Base-by-base conservation (phyloP, 2,113 vertebrate genomes). In the Geococcyx californianus region DNA sequence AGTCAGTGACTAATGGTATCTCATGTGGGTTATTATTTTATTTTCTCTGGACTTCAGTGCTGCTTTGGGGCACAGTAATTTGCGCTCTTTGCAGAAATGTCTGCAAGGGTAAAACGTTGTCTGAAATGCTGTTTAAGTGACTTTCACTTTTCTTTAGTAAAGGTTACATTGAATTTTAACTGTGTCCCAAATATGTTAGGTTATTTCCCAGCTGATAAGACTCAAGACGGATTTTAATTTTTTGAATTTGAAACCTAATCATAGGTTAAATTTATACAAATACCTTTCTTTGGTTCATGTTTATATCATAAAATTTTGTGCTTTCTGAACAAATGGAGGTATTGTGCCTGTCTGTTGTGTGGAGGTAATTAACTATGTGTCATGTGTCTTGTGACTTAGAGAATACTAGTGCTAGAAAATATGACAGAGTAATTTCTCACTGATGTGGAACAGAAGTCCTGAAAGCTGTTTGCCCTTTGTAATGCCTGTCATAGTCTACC, bases 21-120 rank as follows among this genome's bases (percentile, higher is more conserved):
- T 95, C 67, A 69, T 0, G 3, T 77, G 72, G 66, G 45, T 88
- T 79, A 13, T 88, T 93, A 24, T 49, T 91, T 87, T 89, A 33
- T 94, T 96, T 96, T 88, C 45, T 58, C 89, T 95, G 91, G 74
- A 68, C 16, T 78, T 69, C 19, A 82, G 76, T 51, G 60, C 73
- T 84, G 51, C 52, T 91, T 86, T 26, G 10, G 40, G 69, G 68
- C 45, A 79, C 38, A 84, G 66, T 47, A 78, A 94, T 79, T 75
- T n/a, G 90, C 31, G n/a, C 7, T 85, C 78, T 88, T 90, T 49
- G 76, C 12, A 76, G 91, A 69, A 79, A 38, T 21, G 9, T 80
- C 83, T 80, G 25, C 66, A 80, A 91, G 52, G 55, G 49, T 28
- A 60, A 49, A 45, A 59, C 13, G 45, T 58, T 95, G 49, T 58